Base-by-base conservation (phyloP, 2,113 vertebrate species). In the Tenrec ecaudatus region DNA sequence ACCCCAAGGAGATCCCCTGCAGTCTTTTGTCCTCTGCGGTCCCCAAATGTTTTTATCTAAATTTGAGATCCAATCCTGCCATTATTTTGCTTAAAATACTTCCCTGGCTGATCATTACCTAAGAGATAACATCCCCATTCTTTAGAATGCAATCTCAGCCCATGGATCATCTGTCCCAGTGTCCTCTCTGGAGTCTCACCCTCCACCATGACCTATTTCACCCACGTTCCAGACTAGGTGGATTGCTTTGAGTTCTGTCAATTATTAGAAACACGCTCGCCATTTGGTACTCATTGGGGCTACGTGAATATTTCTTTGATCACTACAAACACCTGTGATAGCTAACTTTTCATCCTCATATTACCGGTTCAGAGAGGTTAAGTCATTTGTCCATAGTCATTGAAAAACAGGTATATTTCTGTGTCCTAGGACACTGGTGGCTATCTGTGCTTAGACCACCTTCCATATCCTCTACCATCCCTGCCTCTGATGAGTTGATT, bases 31-130 rank as follows among this genome's bases (percentile, higher is more conserved):
- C 73, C 89, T 71, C 53, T 68, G 29, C 4, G 7, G 47, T 40
- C 27, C 62, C 40, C 73, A 84, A 71, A 31, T 17, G 31, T 14
- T 95, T 71, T 64, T 86, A 86, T 94, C 81, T 90, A 47, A 93
- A 93, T 64, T 4, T 15, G 33, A 76, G 20, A 25, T 76, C 36
- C 40, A 38, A 76, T 76, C 58, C 81, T 43, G 29, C 38, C 73
- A 36, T 40, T 77, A 60, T 9, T 83, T 53, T 40, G 2, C 80
- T 84, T 85, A 82, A 47, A 83, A 82, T 64, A n/a, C 27, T 91
- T 80, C 4, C 60, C 23, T 82, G n/a, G 89, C 73, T 97, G 96
- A 96, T 92, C 76, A 92, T 96, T 96, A 82, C 68, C 71, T 83
- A 20, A 5, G 29, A 91, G 96, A 95, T 93, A 94, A 78, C 43